Evolutionary conservation across 2,113 vertebrate species (phyloP), one percentile per base, ranked within the genome.

Genomic region (Larimichthys crocea): DNA sequence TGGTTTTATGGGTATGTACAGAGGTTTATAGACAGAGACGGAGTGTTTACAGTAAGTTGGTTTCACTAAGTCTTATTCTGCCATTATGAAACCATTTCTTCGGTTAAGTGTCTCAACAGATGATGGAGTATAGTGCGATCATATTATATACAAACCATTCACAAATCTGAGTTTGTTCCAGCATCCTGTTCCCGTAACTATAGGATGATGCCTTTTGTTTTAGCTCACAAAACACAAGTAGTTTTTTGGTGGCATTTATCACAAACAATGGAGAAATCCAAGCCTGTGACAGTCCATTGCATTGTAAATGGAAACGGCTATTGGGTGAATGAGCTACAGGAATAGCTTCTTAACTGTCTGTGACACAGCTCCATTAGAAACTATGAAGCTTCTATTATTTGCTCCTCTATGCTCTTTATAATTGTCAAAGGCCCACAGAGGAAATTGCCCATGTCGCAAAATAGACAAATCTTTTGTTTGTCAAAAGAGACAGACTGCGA

Each of bases 351-450:
- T 87, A 93, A 91, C 86, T 74, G 84, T 64, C 85, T 77, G 89
- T 83, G 86, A 90, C 87, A 84, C 83, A 82, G 85, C 90, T 87
- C 77, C 86, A 85, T 91, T 90, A 87, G 77, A 90, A 89, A 90
- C 71, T 57, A 66, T 80, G 59, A 87, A 50, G 88, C 80, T 88
- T 88, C 79, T 83, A 86, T 92, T 88, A 84, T 90, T 88, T 88
- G 71, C 78, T 71, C 76, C 68, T 82, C 82, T 73, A 2, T 82
- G 49, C 46, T 73, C 76, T 92, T 87, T 75, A 89, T 91, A 86
- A 87, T 89, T 87, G 88, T 90, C 86, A 86, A 73, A 79, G 81
- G 80, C 29, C 76, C 73, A 24, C 60, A 60, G 66, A 83, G 86
- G 88, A 90, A 90, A 90, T 92, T 82, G 76, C 44, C 87, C 78